phyloP scores from a whole-genome alignment of 2,113 vertebrate species.

The Ahaetulla prasina region DNA sequence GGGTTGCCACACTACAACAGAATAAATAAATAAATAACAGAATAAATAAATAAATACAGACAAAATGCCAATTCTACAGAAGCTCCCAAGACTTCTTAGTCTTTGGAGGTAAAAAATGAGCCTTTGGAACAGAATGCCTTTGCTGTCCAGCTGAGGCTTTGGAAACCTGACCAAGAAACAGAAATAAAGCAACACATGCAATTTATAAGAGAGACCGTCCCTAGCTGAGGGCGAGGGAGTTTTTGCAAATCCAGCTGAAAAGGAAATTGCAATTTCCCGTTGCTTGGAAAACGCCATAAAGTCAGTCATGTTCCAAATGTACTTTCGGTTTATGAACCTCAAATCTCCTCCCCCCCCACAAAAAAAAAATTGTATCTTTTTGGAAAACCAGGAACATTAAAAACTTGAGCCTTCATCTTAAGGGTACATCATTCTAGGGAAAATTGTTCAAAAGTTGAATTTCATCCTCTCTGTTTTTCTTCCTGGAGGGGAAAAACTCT shows the following conservation, averaged over 20 bases:
- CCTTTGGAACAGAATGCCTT: not conserved
- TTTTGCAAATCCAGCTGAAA: not conserved
- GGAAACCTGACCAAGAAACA: not conserved
- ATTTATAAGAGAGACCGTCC: not conserved
- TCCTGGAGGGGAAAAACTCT: too few relatives aligned
- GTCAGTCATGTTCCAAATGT: not conserved
- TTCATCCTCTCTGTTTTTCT: not conserved
- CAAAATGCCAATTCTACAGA: not conserved
- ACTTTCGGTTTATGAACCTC: not conserved
- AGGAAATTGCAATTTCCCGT: not conserved
- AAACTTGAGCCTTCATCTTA: too few relatives aligned
- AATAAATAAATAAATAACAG: too few relatives aligned
- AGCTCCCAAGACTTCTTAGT: too few relatives aligned
- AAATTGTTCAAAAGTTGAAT: not conserved
- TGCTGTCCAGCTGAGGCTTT: not conserved
- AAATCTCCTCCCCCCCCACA: not conserved
- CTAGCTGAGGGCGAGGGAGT: not conserved
- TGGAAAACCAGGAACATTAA: too few relatives aligned
- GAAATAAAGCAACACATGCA: not conserved
- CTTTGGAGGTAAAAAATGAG: not conserved
- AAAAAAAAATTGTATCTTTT: too few relatives aligned
- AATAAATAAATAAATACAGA: too few relatives aligned
- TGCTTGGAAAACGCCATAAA: not conserved
- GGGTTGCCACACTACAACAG: too few relatives aligned
- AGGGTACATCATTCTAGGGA: not conserved